These are phyloP conservation scores for Aphelenchoides fujianensis DNA, from an alignment of 1,140 invertebrate genomes.

Conservation along the genomic window DNA sequence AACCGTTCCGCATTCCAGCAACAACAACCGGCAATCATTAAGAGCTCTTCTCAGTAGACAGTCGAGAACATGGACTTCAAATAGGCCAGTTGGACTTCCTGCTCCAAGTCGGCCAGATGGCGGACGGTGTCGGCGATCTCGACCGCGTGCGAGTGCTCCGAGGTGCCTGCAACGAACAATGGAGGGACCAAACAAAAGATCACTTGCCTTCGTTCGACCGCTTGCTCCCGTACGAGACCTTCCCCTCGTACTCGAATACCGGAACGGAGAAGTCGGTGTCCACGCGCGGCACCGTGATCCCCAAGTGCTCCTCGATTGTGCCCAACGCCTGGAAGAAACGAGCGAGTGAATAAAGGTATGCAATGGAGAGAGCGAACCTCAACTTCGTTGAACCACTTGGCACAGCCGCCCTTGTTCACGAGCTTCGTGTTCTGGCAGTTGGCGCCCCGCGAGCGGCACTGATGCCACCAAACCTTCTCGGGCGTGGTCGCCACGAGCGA, in stretches of 20 bases:
- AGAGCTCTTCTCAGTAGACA: too few relatives aligned
- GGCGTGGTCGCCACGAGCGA: slow-evolving; percentile 87
- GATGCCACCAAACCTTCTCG: slow-evolving; percentile 90
- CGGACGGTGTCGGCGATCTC: slow-evolving; percentile 34
- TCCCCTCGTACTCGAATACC: slow-evolving; percentile 93
- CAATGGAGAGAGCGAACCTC: slow-evolving; percentile 68
- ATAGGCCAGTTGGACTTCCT: background rate
- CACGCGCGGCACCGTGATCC: slow-evolving; percentile 87
- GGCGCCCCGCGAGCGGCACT: slow-evolving; percentile 80
- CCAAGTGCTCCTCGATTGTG: slow-evolving; percentile 97
- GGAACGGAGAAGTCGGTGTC: slow-evolving; percentile 82
- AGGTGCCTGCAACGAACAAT: background rate
- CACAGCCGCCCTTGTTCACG: slow-evolving; percentile 80
- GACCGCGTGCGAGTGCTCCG: slow-evolving; percentile 28
- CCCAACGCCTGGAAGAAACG: slow-evolving; percentile 76
- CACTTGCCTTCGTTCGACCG: slow-evolving; percentile 28
- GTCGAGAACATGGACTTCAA: too few relatives aligned
- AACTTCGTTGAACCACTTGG: slow-evolving; percentile 96
- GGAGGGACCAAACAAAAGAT: background rate
- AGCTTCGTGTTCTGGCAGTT: slow-evolving; percentile 89
- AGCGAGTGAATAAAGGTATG: background rate
- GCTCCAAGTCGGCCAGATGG: background rate
- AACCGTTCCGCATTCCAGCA: too few relatives aligned
- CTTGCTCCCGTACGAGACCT: slow-evolving; percentile 82
- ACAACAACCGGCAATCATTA: too few relatives aligned